Base-by-base conservation (phyloP, 2,888 invertebrate species). In the Eilema depressum region DNA sequence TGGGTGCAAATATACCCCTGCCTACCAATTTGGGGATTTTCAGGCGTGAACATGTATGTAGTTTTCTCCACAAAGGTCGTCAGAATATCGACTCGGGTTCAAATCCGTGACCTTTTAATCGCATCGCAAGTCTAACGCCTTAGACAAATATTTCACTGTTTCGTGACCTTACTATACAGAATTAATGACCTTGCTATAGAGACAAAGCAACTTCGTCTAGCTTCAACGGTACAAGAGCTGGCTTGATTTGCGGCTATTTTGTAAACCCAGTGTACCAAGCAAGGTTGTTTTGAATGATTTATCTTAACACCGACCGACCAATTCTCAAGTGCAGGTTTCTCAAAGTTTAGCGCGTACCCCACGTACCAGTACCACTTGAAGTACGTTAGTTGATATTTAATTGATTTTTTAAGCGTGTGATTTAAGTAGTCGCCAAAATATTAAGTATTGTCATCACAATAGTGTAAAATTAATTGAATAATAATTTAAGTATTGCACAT, bases 251-350 rank as follows among this genome's bases (percentile, higher is more conserved):
- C 25, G 25, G 3, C 53, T 53, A 25, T 25, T 63, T 63, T 37
- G 37, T 37, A 11, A 25, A 63, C 14, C 63, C 20, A 63, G 25
- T n/a, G 23, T 25, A 41, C 17, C 37, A 17, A 30, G 20, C 63
- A 28, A 63, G 20, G 47, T 47, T 41, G 12, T 26, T 63, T 41
- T 63, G 63, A 63, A 63, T 63, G 63, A 47, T 63, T 63, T 63
- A 63, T 63, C 20, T 26, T 20, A 20, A 63, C 47, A 47, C 63
- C 63, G 28, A 63, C 37, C 37, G 14, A 53, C n/a, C 53, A n/a
- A n/a, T n/a, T 53, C 47, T 47, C 47, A 20, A 47, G 47, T 20
- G 47, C 47, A 47, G 47, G 47, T 20, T 47, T 47, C 47, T 47
- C 20, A 47, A 47, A 47, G 20, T 47, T 47, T 20, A n/a, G 5